Evolutionary conservation across 2,888 invertebrate species (phyloP).

Genomic region (Taphrorychus bicolor): DNA sequence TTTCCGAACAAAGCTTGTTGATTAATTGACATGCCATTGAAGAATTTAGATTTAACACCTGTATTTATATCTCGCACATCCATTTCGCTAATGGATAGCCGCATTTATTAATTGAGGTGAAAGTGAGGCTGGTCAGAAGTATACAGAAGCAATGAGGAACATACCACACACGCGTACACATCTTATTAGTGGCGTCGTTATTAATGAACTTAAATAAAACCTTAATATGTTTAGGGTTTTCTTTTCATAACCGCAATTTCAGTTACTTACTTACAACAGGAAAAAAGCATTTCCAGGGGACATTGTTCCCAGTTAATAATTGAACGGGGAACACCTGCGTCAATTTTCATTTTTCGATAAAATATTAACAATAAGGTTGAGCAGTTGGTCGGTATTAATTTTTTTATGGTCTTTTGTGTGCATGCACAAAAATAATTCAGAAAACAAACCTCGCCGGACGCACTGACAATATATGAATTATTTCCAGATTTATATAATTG

Average conservation of each 20-base stretch:
- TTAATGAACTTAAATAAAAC: no score
- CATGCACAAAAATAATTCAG: constrained; percentile 26
- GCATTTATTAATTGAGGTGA: background rate
- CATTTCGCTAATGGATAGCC: background rate
- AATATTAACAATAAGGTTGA: constrained; percentile 37
- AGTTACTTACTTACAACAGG: background rate
- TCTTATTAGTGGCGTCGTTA: no score
- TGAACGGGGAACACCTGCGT: constrained; percentile 45
- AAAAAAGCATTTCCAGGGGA: background rate
- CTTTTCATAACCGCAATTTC: no score
- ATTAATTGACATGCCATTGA: constrained; percentile 1
- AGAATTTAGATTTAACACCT: background rate
- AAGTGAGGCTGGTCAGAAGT: background rate
- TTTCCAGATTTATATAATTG: constrained; percentile 50
- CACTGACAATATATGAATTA: constrained; percentile 47
- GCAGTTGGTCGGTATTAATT: constrained; percentile 31
- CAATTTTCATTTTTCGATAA: constrained; percentile 45
- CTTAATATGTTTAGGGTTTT: no score
- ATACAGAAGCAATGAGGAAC: background rate
- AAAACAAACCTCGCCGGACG: constrained; percentile 43
- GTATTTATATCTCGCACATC: background rate
- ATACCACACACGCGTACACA: no score
- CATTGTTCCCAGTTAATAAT: constrained; percentile 35
- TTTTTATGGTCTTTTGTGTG: constrained; percentile 21
- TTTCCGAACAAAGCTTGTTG: background rate